Base-by-base conservation (phyloP, 2,888 invertebrate genomes). In the Mesodorylaimus sp. region DNA sequence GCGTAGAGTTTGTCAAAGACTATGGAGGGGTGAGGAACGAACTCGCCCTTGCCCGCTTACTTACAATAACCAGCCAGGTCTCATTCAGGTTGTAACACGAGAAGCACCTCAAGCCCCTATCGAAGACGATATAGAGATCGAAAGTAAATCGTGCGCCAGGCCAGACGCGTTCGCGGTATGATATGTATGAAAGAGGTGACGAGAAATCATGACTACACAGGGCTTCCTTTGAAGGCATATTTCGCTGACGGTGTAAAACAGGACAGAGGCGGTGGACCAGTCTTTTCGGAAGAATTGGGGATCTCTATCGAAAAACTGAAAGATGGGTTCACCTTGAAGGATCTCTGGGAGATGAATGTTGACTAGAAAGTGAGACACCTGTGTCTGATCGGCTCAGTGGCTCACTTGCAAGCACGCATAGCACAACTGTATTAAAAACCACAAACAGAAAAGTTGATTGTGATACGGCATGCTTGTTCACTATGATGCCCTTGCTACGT, bases 281-380 rank as follows among this genome's bases (percentile, higher is more conserved):
- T 72, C 3, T 72, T 65, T 56, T 69, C 66, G 19, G 66, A 68
- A 50, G 70, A 72, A 53, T 62, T 75, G 16, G 93, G 93, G 0
- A 73, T 95, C 44, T 87, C 93, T 2, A 79, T 91, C 58, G 93
- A 97, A 68, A 81, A 80, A 53, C 74, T 91, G 41, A 81, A 82
- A 59, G 84, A 87, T 62, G 91, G 89, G 1, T 89, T 83, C 63
- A 85, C 85, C 1, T 70, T 93, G 49, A 78, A 81, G 63, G 83
- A 81, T 60, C 71, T 97, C 3, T 95, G 95, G 85, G 83, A 89
- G 73, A 84, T 97, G 23, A 62, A 63, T 41, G 53, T 62, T 26
- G 64, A 64, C 37, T 56, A 41, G 53, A 51, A n/a, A 3, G 16
- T 23, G 21, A 24, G 10, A 10, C 25, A 13, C 41, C 7, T 41